These are phyloP conservation scores for Ceuthmochares aereus DNA, from an alignment of 2,113 vertebrate genomes.

Conservation along the genomic window DNA sequence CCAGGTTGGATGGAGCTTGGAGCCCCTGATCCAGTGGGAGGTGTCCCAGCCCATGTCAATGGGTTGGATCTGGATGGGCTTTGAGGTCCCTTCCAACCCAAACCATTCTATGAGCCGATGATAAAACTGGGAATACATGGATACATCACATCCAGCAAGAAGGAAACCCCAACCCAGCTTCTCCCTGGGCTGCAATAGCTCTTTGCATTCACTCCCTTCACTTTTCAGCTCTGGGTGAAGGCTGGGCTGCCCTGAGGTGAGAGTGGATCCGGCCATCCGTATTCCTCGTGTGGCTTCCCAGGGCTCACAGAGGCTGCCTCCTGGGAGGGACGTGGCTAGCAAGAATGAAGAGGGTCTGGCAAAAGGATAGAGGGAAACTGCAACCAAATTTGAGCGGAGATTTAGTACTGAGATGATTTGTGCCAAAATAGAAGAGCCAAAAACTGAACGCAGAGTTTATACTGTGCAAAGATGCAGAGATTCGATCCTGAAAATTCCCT, in stretches of 20 bases:
- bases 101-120: too few species aligned
- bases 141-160: neutral
- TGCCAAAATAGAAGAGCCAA: neutral
- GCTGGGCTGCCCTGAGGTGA: accelerated
- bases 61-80: too few species aligned
- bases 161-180: neutral
- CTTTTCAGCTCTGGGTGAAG: neutral
- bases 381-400: neutral
- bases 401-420: neutral
- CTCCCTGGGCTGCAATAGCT: neutral
- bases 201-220: accelerated
- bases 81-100: too few species aligned
- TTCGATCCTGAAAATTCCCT: neutral
- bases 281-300: neutral
- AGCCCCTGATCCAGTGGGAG: too few species aligned
- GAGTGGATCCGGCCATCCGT: neutral
- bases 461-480: neutral
- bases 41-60: too few species aligned
- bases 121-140: neutral
- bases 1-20: too few species aligned
- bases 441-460: neutral
- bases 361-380: neutral
- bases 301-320: neutral
- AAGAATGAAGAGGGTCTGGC: too few species aligned
- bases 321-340: neutral